Evolutionary conservation across 2,888 invertebrate species (phyloP).

Genomic region (Limenitis arthemis): DNA sequence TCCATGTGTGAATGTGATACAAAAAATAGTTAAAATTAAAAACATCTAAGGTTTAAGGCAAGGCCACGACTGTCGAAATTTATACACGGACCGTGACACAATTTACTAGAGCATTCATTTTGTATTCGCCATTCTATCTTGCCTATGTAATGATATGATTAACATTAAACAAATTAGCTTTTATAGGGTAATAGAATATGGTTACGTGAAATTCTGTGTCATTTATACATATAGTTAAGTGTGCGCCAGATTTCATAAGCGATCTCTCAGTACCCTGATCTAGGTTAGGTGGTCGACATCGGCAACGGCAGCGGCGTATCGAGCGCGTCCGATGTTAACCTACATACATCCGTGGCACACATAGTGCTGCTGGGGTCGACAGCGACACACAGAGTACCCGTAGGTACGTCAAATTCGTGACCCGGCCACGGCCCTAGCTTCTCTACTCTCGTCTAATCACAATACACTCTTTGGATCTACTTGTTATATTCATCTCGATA

Average conservation of each 20-base stretch:
- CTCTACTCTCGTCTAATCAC: constrained; percentile 14
- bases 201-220: constrained; percentile 51
- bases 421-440: constrained; percentile 38
- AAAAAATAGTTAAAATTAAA: constrained; percentile 4
- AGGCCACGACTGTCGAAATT: constrained; percentile 23
- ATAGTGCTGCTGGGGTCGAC: constrained; percentile 47
- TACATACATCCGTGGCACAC: constrained; percentile 45
- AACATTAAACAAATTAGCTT: constrained; percentile 4
- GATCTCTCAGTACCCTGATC: constrained; percentile 71
- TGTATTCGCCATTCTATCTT: constrained; percentile 20
- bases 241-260: constrained; percentile 71
- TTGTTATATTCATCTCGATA: neutral
- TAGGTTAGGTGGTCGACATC: constrained; percentile 70
- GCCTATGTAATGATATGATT: constrained; percentile 15
- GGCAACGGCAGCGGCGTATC: constrained; percentile 61
- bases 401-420: constrained; percentile 58
- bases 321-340: constrained; percentile 70
- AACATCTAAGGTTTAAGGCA: constrained; percentile 21
- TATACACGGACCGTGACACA: constrained; percentile 22
- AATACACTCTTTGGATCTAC: constrained; percentile 11
- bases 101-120: constrained; percentile 23
- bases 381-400: constrained; percentile 28
- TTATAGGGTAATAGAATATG: constrained; percentile 28
- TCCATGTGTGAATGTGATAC: neutral
- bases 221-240: constrained; percentile 51